Evolutionary conservation across 2,888 invertebrate species (phyloP).

Genomic region (Siphonodentalium dalli): DNA sequence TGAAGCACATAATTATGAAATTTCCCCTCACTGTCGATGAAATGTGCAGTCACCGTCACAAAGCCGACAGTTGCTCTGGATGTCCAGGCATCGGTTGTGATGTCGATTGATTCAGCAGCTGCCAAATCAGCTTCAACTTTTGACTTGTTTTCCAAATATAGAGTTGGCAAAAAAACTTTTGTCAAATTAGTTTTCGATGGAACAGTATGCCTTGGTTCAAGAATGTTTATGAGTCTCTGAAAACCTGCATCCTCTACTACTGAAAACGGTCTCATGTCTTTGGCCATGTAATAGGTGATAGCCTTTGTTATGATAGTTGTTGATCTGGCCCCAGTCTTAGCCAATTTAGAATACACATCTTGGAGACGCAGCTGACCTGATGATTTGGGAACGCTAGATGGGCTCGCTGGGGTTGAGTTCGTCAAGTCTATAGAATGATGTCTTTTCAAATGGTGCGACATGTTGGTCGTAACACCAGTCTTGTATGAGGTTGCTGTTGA

Average conservation of each 20-base stretch:
- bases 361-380: no score
- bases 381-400: no score
- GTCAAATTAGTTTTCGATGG: background rate
- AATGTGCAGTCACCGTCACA: constrained; percentile 4
- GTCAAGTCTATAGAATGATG: no score
- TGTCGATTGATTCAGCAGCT: background rate
- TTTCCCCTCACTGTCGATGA: constrained; percentile 1
- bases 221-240: background rate
- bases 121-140: background rate
- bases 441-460: no score
- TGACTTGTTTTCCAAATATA: background rate
- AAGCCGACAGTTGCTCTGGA: constrained; percentile 1
- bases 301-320: no score
- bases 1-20: background rate
- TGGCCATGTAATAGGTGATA: background rate
- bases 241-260: constrained; percentile 2
- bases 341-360: no score
- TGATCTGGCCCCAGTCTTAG: no score
- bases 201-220: background rate
- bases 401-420: no score
- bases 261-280: background rate
- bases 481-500: no score
- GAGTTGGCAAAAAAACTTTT: background rate
- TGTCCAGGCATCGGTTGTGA: constrained; percentile 14
- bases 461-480: no score